These are phyloP conservation scores for Alligator sinensis DNA, from an alignment of 2,113 vertebrate genomes.

Conservation along the genomic window DNA sequence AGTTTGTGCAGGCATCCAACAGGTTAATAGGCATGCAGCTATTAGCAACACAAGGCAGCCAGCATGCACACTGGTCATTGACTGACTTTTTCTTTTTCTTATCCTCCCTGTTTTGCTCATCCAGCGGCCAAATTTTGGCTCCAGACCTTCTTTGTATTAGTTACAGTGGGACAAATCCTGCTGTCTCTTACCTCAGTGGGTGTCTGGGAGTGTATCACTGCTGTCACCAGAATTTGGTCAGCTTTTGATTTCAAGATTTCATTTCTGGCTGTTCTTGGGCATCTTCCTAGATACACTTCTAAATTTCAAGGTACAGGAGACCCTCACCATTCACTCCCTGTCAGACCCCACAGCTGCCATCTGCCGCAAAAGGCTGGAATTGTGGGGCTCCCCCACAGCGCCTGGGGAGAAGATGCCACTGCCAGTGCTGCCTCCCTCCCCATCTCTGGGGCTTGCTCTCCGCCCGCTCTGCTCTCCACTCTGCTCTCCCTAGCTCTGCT, in stretches of 20 bases:
- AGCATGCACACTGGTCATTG: not conserved
- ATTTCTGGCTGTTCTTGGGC: slow-evolving; percentile 15
- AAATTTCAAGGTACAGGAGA: slow-evolving; percentile 14
- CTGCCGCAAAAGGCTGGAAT: no score
- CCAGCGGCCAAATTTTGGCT: not conserved
- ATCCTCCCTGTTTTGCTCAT: not conserved
- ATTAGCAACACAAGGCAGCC: not conserved
- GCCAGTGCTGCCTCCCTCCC: no score
- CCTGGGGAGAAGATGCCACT: no score
- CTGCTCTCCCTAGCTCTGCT: no score
- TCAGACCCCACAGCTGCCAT: no score
- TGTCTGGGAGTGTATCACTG: rapidly evolving
- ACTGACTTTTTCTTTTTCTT: no score
- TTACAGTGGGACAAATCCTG: rapidly evolving
- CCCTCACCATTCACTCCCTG: no score
- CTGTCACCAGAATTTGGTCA: not conserved
- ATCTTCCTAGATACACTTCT: slow-evolving; percentile 38
- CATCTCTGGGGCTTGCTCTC: no score
- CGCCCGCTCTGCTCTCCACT: no score
- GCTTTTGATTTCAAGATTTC: not conserved
- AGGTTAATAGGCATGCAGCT: not conserved
- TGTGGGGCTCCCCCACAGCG: no score
- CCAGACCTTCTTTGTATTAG: not conserved
- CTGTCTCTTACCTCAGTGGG: not conserved
- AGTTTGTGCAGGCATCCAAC: rapidly evolving